These are phyloP conservation scores for Drosophila asahinai DNA, from an alignment of 1,140 invertebrate species.

Conservation along the genomic window DNA sequence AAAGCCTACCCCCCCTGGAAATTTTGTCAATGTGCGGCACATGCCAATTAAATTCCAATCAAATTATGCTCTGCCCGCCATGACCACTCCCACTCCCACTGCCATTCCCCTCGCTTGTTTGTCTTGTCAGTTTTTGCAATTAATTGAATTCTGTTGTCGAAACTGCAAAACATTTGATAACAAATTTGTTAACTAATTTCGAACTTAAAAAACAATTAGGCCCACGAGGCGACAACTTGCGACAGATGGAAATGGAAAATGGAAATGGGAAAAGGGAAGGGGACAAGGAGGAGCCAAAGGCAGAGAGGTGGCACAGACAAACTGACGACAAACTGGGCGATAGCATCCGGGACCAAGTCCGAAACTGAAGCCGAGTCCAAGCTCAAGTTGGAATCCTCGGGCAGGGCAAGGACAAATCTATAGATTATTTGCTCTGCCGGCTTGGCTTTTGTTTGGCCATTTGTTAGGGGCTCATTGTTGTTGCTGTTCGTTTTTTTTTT, in stretches of 20 bases:
- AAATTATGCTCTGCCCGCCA: conserved; percentile 65
- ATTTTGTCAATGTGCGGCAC: conserved; percentile 36
- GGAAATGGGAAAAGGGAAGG: neutral
- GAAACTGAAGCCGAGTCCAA: conserved; percentile 10
- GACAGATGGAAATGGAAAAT: conserved; percentile 44
- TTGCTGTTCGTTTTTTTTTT: conserved; percentile 29
- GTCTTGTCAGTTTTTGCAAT: conserved; percentile 79
- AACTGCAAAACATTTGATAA: conserved; percentile 84
- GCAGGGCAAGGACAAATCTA: conserved; percentile 57
- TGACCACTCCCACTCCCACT: neutral
- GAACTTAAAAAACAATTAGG: conserved; percentile 84
- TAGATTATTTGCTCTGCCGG: conserved; percentile 67
- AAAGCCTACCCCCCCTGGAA: neutral
- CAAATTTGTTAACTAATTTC: conserved; percentile 85
- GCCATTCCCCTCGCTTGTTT: conserved; percentile 18
- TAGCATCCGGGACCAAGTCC: conserved; percentile 36
- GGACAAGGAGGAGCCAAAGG: neutral
- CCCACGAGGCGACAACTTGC: conserved; percentile 69
- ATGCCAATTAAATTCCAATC: conserved; percentile 80
- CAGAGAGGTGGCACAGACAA: conserved; percentile 6
- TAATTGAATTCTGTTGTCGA: conserved; percentile 84
- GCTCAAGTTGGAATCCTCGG: conserved; percentile 24
- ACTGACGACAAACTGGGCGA: conserved; percentile 43
- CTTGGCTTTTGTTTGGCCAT: conserved; percentile 53
- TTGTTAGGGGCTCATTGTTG: conserved; percentile 36